Percentiles rank a stretch among this genome's conserved stretches.
Conservation (phyloP, 2,113 vertebrate genomes). For the Seriola quinqueradiata region DNA sequence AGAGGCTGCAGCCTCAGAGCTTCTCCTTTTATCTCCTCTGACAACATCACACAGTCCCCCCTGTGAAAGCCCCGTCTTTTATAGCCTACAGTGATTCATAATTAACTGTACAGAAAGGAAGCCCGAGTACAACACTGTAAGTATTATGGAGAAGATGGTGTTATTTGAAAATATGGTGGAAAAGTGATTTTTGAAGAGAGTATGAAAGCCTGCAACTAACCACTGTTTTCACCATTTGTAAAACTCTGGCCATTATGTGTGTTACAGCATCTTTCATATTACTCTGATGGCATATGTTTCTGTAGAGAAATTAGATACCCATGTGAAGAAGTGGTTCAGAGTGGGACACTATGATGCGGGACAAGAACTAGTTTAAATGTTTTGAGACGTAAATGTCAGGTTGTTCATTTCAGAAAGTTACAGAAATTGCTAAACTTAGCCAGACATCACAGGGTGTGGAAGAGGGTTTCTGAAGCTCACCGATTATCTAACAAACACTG, state of each 20-base stretch:
- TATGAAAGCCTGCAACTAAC: not conserved
- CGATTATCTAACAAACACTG: no score
- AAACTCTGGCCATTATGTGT: not conserved
- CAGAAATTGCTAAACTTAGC: not conserved
- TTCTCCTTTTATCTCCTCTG: conserved; percentile 76
- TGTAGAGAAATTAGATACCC: not conserved
- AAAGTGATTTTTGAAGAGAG: not conserved
- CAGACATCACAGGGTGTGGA: not conserved
- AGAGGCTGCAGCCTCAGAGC: conserved; percentile 73
- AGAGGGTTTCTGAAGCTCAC: not conserved
- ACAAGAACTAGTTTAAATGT: not conserved
- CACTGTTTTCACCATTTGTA: not conserved
- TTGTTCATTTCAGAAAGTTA: not conserved
- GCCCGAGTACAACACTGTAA: conserved; percentile 27
- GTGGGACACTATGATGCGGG: not conserved
- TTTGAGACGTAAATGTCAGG: not conserved
- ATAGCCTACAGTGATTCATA: conserved; percentile 70
- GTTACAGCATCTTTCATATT: not conserved
- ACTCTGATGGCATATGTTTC: not conserved
- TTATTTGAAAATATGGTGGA: conserved; percentile 8
- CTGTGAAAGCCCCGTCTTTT: conserved; percentile 71
- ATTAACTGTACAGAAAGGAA: conserved; percentile 70
- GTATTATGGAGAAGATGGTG: conserved; percentile 31
- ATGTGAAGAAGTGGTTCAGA: not conserved
- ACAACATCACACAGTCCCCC: conserved; percentile 68